phyloP scores from a whole-genome alignment of 2,888 invertebrate species.

The Chouioia cunea region DNA sequence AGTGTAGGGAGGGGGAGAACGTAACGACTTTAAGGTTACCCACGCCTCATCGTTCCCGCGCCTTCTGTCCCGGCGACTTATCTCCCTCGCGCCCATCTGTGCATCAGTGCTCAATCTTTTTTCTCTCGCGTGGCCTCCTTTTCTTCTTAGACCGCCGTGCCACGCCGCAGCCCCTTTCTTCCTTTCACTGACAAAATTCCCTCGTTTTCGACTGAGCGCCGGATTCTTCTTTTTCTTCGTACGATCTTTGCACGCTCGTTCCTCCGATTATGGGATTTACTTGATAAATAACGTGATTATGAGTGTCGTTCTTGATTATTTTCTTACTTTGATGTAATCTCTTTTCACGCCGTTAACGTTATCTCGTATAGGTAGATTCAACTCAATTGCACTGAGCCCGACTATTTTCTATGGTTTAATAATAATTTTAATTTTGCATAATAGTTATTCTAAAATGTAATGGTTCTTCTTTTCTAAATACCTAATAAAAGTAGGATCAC shows the following conservation, averaged over 20 bases:
- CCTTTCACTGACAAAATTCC: conserved; percentile 28
- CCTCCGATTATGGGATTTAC: background rate
- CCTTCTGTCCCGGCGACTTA: conserved; percentile 42
- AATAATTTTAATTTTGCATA: too few species aligned
- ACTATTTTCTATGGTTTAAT: too few species aligned
- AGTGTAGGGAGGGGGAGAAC: too few species aligned
- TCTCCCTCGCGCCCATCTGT: conserved; percentile 58
- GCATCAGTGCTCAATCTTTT: conserved; percentile 59
- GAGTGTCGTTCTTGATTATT: too few species aligned
- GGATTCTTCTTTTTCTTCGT: conserved; percentile 1
- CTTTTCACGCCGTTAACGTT: too few species aligned
- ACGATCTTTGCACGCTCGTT: conserved; percentile 30
- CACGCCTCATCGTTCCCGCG: conserved; percentile 43
- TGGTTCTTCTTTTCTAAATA: too few species aligned
- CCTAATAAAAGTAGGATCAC: too few species aligned
- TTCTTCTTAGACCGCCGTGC: conserved; percentile 15
- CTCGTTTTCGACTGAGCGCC: conserved; percentile 42
- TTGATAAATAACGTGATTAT: too few species aligned
- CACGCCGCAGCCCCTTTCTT: conserved; percentile 12
- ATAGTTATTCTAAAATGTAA: too few species aligned
- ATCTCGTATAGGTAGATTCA: too few species aligned
- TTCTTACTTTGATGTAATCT: too few species aligned
- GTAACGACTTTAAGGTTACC: conserved; percentile 46
- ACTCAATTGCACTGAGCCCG: too few species aligned
- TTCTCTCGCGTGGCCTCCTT: conserved; percentile 31